A percentile compares a stretch with the other conserved stretches of the same genome.
phyloP scores from a whole-genome alignment of 2,113 vertebrate genomes.

The Arothron firmamentum region DNA sequence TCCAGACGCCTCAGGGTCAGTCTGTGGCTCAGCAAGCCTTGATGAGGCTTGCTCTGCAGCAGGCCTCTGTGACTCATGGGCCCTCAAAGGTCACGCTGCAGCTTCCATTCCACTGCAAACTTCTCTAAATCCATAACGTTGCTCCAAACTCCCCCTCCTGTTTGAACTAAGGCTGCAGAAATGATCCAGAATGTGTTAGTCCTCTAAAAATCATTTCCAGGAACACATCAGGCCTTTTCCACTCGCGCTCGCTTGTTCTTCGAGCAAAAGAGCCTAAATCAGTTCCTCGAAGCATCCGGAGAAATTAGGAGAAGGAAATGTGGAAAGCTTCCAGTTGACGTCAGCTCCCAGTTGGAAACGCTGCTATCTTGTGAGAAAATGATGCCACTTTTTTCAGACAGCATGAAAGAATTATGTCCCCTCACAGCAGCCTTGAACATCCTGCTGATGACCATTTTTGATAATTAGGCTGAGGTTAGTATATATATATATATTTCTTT shows the following conservation, averaged over 20 bases:
- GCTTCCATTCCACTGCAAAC: no score
- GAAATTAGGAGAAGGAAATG: slow-evolving; percentile 13
- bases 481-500: no score
- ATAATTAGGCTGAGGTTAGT: neutral
- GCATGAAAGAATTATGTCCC: slow-evolving; percentile 10
- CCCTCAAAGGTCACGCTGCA: neutral
- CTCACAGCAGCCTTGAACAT: neutral
- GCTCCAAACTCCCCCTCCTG: no score
- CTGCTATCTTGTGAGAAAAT: slow-evolving; percentile 42
- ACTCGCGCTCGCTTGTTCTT: slow-evolving; percentile 31
- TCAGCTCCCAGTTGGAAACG: slow-evolving; percentile 39
- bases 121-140: no score
- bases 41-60: neutral
- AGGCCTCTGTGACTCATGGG: neutral
- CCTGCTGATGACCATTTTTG: neutral
- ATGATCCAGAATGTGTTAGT: no score
- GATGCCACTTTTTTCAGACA: slow-evolving; percentile 40
- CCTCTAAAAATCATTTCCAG: no score
- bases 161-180: no score
- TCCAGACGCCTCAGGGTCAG: no score
- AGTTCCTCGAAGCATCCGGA: slow-evolving; percentile 45
- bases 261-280: slow-evolving; percentile 33
- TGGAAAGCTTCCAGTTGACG: slow-evolving; percentile 42
- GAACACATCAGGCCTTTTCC: no score
- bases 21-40: no score